Evolutionary conservation across 2,888 invertebrate genomes (phyloP).

Genomic region (Macroteleia sp.): DNA sequence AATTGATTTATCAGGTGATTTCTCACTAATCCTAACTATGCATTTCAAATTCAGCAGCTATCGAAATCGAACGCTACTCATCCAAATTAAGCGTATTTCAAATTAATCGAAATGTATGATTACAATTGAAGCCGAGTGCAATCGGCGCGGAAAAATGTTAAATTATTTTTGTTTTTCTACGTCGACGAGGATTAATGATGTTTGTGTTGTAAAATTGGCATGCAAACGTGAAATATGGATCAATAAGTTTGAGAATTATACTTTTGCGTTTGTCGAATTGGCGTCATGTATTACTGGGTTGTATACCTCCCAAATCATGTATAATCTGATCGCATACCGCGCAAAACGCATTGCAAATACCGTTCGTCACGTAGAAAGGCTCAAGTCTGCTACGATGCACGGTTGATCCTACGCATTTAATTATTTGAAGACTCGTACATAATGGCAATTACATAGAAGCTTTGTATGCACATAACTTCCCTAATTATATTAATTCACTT

Average conservation of each 20-base stretch:
- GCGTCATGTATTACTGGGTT: conserved; percentile 35
- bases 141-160: conserved; percentile 5
- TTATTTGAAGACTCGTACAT: conserved; percentile 53
- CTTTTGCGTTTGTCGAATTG: conserved; percentile 42
- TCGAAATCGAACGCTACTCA: conserved; percentile 18
- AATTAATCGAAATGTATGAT: conserved; percentile 33
- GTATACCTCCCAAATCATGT: conserved; percentile 62
- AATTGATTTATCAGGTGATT: conserved; percentile 45
- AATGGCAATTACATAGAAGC: conserved; percentile 58
- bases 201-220: conserved; percentile 37
- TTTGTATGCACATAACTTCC: conserved; percentile 41
- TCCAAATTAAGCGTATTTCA: conserved; percentile 25
- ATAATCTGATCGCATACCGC: conserved; percentile 79
- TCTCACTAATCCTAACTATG: conserved; percentile 33
- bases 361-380: conserved; percentile 77
- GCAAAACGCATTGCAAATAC: conserved; percentile 78
- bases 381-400: conserved; percentile 68
- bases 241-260: conserved; percentile 58
- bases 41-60: conserved; percentile 26
- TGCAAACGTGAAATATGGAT: conserved; percentile 38
- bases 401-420: conserved; percentile 57
- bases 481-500: conserved; percentile 58
- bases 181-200: conserved; percentile 18
- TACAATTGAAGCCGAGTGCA: conserved; percentile 8
- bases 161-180: not conserved